Percentiles rank a stretch among this genome's conserved stretches.
Evolutionary conservation across 2,888 invertebrate species (phyloP).

Genomic region (Dorcus hopei): DNA sequence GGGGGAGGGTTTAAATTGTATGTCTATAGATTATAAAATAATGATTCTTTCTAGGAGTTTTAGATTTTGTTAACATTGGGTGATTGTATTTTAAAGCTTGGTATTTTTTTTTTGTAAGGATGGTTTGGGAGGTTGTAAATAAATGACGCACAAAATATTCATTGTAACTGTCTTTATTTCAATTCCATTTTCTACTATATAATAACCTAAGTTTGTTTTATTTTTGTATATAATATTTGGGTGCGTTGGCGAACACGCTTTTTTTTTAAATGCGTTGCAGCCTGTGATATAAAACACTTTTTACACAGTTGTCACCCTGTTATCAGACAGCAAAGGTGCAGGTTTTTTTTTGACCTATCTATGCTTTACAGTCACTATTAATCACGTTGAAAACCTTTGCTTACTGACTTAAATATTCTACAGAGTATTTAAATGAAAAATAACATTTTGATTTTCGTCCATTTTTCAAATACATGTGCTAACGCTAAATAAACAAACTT

Average conservation of each 20-base stretch:
- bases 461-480: constrained; percentile 18
- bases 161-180: constrained; percentile 49
- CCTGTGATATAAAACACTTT: constrained; percentile 45
- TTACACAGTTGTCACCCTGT: constrained; percentile 33
- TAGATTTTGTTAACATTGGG: no score
- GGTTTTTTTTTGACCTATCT: constrained; percentile 9
- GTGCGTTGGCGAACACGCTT: constrained; percentile 35
- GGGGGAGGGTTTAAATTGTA: no score
- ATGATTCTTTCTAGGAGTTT: no score
- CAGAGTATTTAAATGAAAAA: constrained; percentile 10
- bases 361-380: constrained; percentile 15
- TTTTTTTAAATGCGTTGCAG: constrained; percentile 42
- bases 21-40: no score
- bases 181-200: constrained; percentile 49
- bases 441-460: constrained; percentile 18
- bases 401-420: constrained; percentile 19
- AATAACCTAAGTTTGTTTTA: constrained; percentile 37
- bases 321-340: constrained; percentile 27
- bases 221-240: constrained; percentile 34
- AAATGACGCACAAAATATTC: constrained; percentile 14
- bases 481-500: constrained; percentile 13
- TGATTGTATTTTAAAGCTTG: no score
- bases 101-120: no score
- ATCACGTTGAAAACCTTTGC: constrained; percentile 24
- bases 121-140: no score